Conservation (phyloP, 2,888 invertebrate species). For the Caenorhabditis zanzibari region DNA sequence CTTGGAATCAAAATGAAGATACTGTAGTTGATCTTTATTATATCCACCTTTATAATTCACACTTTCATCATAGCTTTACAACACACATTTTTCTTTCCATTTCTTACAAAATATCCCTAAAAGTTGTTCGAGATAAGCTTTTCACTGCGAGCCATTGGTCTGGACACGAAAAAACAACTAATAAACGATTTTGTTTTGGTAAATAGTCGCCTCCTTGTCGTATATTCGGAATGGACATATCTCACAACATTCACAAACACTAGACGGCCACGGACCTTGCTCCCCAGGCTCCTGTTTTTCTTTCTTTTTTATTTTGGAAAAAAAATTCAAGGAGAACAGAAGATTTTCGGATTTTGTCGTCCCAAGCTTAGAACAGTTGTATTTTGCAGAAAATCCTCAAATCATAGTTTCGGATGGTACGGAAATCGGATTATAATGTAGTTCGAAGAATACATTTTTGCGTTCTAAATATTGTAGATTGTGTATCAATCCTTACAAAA, state of each 20-base stretch:
- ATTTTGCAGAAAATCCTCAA: constrained; percentile 1
- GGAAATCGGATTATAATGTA: neutral
- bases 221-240: constrained; percentile 61
- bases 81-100: no score
- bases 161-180: constrained; percentile 42
- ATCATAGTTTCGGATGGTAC: constrained; percentile 2
- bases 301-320: constrained; percentile 24
- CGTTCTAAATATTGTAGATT: no score
- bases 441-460: no score
- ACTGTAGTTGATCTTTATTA: no score
- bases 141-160: constrained; percentile 1
- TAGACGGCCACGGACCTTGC: constrained; percentile 46
- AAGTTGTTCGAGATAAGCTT: neutral
- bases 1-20: no score
- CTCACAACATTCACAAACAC: constrained; percentile 60
- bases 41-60: no score
- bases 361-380: no score
- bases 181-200: constrained; percentile 54
- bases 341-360: constrained; percentile 13
- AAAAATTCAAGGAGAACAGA: constrained; percentile 12
- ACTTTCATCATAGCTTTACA: no score
- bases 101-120: neutral
- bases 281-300: constrained; percentile 31
- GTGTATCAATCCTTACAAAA: no score
- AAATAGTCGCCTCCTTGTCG: constrained; percentile 57